Evolutionary conservation across 2,113 vertebrate genomes (phyloP).

Genomic region (Sinocyclocheilus rhinocerous): DNA sequence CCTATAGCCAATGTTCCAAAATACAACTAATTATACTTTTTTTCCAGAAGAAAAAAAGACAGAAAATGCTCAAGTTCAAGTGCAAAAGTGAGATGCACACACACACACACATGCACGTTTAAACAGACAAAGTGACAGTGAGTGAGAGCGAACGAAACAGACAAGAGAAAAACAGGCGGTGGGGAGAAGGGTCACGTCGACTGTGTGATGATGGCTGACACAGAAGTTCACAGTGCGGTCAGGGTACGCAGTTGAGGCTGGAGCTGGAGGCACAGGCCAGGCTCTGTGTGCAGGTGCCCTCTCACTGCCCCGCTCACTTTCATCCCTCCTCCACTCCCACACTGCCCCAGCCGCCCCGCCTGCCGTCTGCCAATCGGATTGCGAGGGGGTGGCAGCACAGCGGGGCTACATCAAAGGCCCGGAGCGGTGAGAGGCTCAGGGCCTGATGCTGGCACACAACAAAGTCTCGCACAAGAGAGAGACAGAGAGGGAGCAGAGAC

Average conservation of each 20-base stretch:
- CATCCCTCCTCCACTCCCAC: conserved; percentile 91
- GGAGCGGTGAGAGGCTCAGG: conserved; percentile 86
- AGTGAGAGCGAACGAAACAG: conserved; percentile 45
- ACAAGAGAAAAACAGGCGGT: conserved; percentile 42
- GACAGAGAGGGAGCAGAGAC: conserved; percentile 58
- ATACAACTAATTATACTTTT: background rate
- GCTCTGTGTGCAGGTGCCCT: conserved; percentile 88
- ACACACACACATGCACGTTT: conserved; percentile 3
- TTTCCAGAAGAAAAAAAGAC: background rate
- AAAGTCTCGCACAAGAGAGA: conserved; percentile 83
- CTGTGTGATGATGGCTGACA: conserved; percentile 78
- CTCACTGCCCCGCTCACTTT: conserved; percentile 84
- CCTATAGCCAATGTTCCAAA: background rate
- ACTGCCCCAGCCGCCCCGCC: conserved; percentile 83
- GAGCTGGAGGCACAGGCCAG: conserved; percentile 84
- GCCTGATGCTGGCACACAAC: conserved; percentile 90
- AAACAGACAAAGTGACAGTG: conserved; percentile 27
- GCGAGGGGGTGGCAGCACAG: conserved; percentile 75
- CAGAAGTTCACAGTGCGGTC: conserved; percentile 79
- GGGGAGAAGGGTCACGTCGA: conserved; percentile 69
- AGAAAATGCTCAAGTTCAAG: background rate
- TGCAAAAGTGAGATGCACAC: background rate
- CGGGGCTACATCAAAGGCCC: conserved; percentile 94
- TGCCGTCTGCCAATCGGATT: conserved; percentile 86
- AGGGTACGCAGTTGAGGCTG: conserved; percentile 83